Percentiles rank a stretch among this genome's conserved stretches.
Conservation (phyloP, 2,888 invertebrate species). For the Drosophila birchii region DNA sequence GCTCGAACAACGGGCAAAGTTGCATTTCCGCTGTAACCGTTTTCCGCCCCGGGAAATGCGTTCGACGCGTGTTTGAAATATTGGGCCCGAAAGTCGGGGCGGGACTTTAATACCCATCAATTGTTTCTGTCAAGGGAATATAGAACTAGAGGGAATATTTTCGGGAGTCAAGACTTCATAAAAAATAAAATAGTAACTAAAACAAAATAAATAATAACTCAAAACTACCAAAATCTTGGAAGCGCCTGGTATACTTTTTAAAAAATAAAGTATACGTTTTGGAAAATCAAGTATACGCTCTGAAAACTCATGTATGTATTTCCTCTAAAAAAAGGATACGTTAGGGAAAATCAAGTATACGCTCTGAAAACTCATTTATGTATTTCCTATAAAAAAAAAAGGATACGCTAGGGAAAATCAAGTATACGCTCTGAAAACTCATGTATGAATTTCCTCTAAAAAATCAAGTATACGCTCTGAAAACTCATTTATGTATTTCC, state of each 20-base stretch:
- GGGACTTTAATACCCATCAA: background rate
- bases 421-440: background rate
- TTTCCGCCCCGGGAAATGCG: constrained; percentile 79
- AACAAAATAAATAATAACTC: too few relatives aligned
- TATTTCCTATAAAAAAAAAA: background rate
- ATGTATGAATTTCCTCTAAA: background rate
- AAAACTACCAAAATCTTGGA: background rate
- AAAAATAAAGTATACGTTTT: background rate
- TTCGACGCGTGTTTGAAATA: constrained; percentile 81
- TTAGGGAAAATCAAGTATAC: background rate
- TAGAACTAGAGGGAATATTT: too few relatives aligned
- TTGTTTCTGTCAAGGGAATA: too few relatives aligned
- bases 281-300: background rate
- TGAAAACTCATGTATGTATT: background rate
- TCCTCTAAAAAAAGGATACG: background rate
- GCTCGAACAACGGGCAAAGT: constrained; percentile 78
- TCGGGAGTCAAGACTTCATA: too few relatives aligned
- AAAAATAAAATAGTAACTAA: too few relatives aligned
- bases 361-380: background rate
- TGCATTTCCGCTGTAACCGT: constrained; percentile 78
- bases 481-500: background rate
- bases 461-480: background rate
- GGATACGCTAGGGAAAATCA: background rate
- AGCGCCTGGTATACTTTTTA: too few relatives aligned
- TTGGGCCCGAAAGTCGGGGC: constrained; percentile 62